Percentiles rank a stretch among this genome's conserved stretches.
Evolutionary conservation across 2,888 invertebrate species (phyloP).

Genomic region (Andrena hattorfiana): DNA sequence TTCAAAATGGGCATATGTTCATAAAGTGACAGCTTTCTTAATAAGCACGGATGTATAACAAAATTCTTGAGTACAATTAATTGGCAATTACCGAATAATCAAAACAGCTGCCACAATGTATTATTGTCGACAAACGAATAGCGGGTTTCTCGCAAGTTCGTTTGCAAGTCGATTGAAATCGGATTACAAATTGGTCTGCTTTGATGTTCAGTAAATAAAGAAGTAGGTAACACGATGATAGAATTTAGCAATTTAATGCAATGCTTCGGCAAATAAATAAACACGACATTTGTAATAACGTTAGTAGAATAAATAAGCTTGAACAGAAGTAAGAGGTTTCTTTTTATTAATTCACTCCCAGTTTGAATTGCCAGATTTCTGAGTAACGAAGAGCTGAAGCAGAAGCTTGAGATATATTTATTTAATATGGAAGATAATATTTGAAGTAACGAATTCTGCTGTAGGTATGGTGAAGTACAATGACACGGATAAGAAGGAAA

Average conservation of each 20-base stretch:
- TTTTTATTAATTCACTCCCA: neutral
- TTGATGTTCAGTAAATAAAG: constrained; percentile 26
- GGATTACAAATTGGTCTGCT: constrained; percentile 44
- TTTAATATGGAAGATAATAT: neutral
- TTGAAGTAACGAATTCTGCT: constrained; percentile 5
- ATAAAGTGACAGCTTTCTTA: constrained; percentile 41
- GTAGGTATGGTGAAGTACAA: neutral
- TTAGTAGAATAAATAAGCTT: constrained; percentile 6
- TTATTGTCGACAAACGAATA: constrained; percentile 68
- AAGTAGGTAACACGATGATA: constrained; percentile 19
- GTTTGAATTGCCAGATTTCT: neutral
- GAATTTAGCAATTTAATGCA: neutral
- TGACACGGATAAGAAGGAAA: constrained; percentile 64
- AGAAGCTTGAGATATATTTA: neutral
- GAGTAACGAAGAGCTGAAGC: neutral
- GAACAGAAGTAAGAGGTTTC: neutral
- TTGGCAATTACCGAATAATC: constrained; percentile 66
- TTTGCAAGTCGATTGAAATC: constrained; percentile 61
- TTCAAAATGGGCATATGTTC: constrained; percentile 22
- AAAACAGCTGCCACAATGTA: constrained; percentile 62
- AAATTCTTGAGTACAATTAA: constrained; percentile 58
- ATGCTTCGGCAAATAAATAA: neutral
- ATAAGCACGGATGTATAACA: constrained; percentile 25
- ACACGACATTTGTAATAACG: neutral
- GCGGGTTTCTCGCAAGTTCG: constrained; percentile 48